These are phyloP conservation scores for Megaceryle torquata DNA, from an alignment of 2,113 vertebrate species.

Conservation along the genomic window DNA sequence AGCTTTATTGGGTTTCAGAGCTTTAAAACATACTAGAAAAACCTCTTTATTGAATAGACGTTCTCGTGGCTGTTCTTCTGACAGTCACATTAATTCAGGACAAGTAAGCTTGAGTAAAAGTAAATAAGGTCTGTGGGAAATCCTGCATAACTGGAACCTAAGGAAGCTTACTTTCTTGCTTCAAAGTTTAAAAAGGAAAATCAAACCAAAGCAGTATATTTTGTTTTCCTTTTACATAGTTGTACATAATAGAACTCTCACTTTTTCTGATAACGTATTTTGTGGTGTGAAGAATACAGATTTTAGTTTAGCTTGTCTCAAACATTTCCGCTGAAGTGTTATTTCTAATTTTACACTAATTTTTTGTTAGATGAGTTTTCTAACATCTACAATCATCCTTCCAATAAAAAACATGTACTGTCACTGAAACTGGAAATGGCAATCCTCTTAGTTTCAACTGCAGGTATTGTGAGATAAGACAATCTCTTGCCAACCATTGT, in stretches of 20 bases:
- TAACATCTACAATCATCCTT: not conserved
- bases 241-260: not conserved
- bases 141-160: not conserved
- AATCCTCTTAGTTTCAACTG: constrained; percentile 36
- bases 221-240: not conserved
- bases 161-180: not conserved
- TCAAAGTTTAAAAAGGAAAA: not conserved
- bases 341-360: not conserved
- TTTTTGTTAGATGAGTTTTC: not conserved
- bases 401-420: not conserved
- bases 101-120: not conserved
- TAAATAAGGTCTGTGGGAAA: not conserved
- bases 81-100: not conserved
- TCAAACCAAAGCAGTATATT: rapidly evolving
- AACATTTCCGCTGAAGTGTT: not conserved
- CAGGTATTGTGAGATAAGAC: constrained; percentile 9
- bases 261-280: not conserved
- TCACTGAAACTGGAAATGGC: not conserved
- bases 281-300: not conserved
- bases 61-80: not conserved
- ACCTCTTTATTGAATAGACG: not conserved
- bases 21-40: not conserved
- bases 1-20: not conserved
- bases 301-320: not conserved
- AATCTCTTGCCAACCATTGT: not conserved